Evolutionary conservation across 2,113 vertebrate genomes (phyloP).

Genomic region (Setophaga petechia): DNA sequence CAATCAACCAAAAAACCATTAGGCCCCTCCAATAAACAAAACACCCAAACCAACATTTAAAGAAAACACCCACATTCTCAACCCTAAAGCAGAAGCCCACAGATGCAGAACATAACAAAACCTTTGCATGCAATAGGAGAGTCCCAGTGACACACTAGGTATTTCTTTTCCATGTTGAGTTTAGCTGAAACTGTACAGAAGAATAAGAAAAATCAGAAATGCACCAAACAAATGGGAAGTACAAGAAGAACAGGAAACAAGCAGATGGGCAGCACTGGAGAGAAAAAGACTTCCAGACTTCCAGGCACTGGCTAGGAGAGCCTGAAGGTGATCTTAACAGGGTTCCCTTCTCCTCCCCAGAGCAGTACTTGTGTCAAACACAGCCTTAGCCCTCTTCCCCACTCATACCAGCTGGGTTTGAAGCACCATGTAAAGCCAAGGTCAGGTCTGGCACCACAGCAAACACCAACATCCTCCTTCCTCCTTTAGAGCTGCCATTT

Average conservation of each 20-base stretch:
- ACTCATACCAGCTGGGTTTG: neutral
- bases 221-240: accelerated
- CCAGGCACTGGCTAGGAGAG: neutral
- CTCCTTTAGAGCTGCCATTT: neutral
- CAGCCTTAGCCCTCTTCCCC: neutral
- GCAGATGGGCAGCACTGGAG: neutral
- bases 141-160: neutral
- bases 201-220: neutral
- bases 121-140: neutral
- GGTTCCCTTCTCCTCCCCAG: neutral
- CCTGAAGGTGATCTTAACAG: neutral
- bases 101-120: neutral
- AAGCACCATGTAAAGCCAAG: neutral
- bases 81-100: neutral
- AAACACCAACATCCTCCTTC: neutral
- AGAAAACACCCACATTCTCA: neutral
- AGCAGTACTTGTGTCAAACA: accelerated
- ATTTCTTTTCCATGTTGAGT: neutral
- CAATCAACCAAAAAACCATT: neutral
- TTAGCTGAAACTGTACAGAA: neutral
- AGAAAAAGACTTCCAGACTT: neutral
- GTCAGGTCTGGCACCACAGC: neutral
- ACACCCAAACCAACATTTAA: neutral
- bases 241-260: neutral
- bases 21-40: neutral